Conservation (phyloP, 2,888 invertebrate species). For the Halictus quadricinctus region DNA sequence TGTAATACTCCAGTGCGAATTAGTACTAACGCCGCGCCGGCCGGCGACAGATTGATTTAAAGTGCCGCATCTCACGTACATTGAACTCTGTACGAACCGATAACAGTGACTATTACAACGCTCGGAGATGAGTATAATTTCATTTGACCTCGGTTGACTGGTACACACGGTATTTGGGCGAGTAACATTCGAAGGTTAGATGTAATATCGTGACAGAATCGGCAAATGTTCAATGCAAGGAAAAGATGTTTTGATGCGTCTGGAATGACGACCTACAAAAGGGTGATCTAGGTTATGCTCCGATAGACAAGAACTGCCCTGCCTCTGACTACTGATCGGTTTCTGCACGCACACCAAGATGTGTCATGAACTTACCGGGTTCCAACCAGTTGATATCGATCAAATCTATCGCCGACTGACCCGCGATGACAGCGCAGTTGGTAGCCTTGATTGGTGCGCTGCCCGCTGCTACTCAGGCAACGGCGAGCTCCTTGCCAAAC, state of each 20-base stretch:
- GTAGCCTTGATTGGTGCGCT: slow-evolving; percentile 73
- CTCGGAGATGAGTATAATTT: neutral
- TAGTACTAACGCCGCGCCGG: slow-evolving; percentile 21
- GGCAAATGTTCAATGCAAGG: neutral
- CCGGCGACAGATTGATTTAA: slow-evolving; percentile 46
- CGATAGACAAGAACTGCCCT: neutral
- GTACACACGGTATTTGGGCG: neutral
- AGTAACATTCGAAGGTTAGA: neutral
- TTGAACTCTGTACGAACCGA: slow-evolving; percentile 43
- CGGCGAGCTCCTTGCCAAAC: slow-evolving; percentile 79
- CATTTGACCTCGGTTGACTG: neutral
- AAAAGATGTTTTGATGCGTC: neutral
- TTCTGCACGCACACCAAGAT: neutral
- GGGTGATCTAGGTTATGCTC: neutral
- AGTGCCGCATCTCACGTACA: slow-evolving; percentile 37
- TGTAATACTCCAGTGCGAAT: slow-evolving; percentile 27
- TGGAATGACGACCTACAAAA: neutral
- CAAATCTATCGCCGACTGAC: slow-evolving; percentile 73
- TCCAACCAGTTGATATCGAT: slow-evolving; percentile 74
- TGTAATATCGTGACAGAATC: neutral
- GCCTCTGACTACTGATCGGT: neutral
- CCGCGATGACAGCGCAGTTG: slow-evolving; percentile 70
- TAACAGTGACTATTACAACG: slow-evolving; percentile 26
- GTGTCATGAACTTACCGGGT: slow-evolving; percentile 71
- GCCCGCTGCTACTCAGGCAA: slow-evolving; percentile 79